phyloP scores from a whole-genome alignment of 2,888 invertebrate genomes.

The Chrysolina americana region DNA sequence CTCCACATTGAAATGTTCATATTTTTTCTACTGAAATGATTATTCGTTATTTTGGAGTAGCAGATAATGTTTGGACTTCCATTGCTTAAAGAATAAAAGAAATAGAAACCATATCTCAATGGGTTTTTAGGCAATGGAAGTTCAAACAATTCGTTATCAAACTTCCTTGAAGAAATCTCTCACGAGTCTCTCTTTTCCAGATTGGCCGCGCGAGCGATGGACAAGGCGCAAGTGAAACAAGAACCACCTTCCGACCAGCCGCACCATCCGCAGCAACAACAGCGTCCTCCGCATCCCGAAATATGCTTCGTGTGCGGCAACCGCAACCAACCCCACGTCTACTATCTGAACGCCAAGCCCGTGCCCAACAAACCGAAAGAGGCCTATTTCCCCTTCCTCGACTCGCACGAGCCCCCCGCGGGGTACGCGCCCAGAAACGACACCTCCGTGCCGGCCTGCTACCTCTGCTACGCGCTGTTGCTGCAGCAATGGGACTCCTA shows the following conservation, averaged over 20 bases:
- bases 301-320: conserved; percentile 84
- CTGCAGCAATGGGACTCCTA: conserved; percentile 94
- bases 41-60: too few species aligned
- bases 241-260: conserved; percentile 48
- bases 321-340: conserved; percentile 76
- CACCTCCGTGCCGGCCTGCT: conserved; percentile 80
- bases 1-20: too few species aligned
- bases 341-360: conserved; percentile 77
- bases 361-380: conserved; percentile 80
- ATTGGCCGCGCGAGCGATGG: conserved; percentile 68
- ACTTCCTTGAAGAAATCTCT: not conserved
- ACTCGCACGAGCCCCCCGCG: conserved; percentile 88
- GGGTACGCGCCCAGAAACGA: conserved; percentile 74
- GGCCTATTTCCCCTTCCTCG: conserved; percentile 93
- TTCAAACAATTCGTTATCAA: too few species aligned
- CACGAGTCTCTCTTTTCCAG: not conserved
- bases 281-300: conserved; percentile 55
- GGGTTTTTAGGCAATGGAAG: too few species aligned
- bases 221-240: conserved; percentile 70
- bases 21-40: too few species aligned
- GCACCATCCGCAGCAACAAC: conserved; percentile 39
- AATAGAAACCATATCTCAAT: too few species aligned
- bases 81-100: too few species aligned
- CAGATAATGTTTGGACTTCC: too few species aligned
- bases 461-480: conserved; percentile 88